A percentile compares a stretch with the other conserved stretches of the same genome.
phyloP scores from a whole-genome alignment of 2,113 vertebrate species.

The Rhinichthys klamathensis region DNA sequence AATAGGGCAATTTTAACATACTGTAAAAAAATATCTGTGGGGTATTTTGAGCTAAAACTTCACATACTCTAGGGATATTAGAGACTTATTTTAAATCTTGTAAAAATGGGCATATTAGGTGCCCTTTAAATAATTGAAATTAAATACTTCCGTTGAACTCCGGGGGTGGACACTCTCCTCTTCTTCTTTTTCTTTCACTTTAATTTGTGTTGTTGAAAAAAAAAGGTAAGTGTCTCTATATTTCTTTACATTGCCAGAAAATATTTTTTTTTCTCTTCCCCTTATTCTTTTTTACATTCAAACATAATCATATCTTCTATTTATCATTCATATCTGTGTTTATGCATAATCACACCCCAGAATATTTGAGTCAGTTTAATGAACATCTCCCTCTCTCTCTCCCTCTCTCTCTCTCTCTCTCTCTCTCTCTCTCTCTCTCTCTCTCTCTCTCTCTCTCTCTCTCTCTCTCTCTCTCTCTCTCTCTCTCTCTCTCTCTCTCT shows the following conservation, averaged over 20 bases:
- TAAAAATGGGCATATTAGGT: too few relatives aligned
- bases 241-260: neutral
- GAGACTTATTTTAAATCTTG: too few relatives aligned
- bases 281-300: conserved; percentile 30
- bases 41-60: too few relatives aligned
- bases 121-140: neutral
- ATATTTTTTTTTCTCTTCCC: neutral
- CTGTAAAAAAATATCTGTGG: too few relatives aligned
- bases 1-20: too few relatives aligned
- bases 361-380: conserved; percentile 70
- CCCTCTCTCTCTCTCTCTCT: too few relatives aligned
- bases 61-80: too few relatives aligned
- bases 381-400: conserved; percentile 51
- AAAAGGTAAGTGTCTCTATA: neutral
- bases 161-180: neutral
- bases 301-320: conserved; percentile 64
- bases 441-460: conserved; percentile 57
- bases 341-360: conserved; percentile 61
- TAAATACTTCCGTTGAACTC: neutral
- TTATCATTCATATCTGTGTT: conserved; percentile 72
- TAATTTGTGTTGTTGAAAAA: neutral
- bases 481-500: conserved; percentile 52
- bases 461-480: conserved; percentile 61
- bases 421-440: conserved; percentile 60
- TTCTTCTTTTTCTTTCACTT: neutral